These are phyloP conservation scores for Lepus americanus DNA, from an alignment of 2,113 vertebrate genomes.

Conservation along the genomic window DNA sequence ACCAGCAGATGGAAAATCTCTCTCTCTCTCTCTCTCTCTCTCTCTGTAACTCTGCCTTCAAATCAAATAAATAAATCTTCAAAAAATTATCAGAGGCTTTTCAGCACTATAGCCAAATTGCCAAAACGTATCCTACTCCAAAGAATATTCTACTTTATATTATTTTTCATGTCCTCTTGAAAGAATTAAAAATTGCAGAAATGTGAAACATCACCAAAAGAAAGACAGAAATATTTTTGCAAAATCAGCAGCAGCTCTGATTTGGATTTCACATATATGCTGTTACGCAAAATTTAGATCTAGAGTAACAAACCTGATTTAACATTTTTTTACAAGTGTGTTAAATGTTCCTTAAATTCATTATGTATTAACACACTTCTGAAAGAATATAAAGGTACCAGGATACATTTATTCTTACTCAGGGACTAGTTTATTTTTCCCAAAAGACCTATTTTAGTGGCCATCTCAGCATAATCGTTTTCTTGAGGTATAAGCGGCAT, in stretches of 20 bases:
- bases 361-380: not conserved
- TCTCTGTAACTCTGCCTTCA: too few relatives aligned
- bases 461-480: not conserved
- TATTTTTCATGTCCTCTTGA: not conserved
- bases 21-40: too few relatives aligned
- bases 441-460: not conserved
- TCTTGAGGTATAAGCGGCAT: not conserved
- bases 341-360: not conserved
- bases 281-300: not conserved
- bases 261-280: not conserved
- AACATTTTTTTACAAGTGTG: not conserved
- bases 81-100: not conserved
- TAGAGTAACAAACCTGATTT: not conserved
- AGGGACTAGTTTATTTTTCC: not conserved
- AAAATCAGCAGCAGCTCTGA: not conserved
- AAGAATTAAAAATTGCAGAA: not conserved
- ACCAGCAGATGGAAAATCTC: too few relatives aligned
- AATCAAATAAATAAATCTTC: too few relatives aligned
- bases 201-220: not conserved
- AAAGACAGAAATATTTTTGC: not conserved
- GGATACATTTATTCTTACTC: not conserved
- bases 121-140: not conserved
- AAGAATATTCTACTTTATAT: not conserved
- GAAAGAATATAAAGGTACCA: not conserved
- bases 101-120: not conserved